These are phyloP conservation scores for Microplitis mediator DNA, from an alignment of 1,140 invertebrate species.

Conservation along the genomic window DNA sequence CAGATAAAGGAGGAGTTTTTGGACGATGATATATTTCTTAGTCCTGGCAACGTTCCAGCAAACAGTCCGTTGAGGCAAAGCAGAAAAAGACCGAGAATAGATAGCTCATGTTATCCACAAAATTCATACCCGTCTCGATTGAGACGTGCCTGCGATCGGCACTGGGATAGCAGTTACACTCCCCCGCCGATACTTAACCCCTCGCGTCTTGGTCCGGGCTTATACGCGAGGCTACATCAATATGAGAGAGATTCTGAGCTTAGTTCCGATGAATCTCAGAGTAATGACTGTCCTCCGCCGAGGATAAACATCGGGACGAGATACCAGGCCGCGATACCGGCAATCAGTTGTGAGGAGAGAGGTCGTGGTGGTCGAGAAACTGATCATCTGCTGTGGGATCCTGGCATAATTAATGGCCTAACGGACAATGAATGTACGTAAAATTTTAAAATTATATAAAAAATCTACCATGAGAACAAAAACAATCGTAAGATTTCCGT, in stretches of 20 bases:
- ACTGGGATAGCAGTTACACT: conserved; percentile 77
- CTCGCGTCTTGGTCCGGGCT: conserved; percentile 81
- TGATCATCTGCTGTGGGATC: conserved; percentile 87
- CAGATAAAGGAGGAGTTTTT: conserved; percentile 65
- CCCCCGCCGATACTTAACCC: conserved; percentile 92
- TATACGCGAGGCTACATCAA: conserved; percentile 72
- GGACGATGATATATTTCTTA: conserved; percentile 76
- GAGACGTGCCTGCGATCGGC: conserved; percentile 65
- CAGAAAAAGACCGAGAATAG: conserved; percentile 69
- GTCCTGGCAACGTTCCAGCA: conserved; percentile 71
- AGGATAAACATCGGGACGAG: conserved; percentile 90
- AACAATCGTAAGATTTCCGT: background rate
- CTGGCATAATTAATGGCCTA: conserved; percentile 73
- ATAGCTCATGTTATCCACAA: conserved; percentile 55
- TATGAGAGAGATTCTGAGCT: conserved; percentile 56
- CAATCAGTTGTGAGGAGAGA: conserved; percentile 60
- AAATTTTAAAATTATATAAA: too few relatives aligned
- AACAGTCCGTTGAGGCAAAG: conserved; percentile 69
- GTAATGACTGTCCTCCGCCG: conserved; percentile 58
- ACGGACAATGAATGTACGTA: conserved; percentile 76
- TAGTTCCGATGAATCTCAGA: conserved; percentile 58
- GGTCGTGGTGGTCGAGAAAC: conserved; percentile 55
- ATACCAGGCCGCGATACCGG: conserved; percentile 86
- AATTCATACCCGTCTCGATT: conserved; percentile 65
- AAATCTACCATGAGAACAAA: too few relatives aligned